Conservation (phyloP, 1,140 invertebrate genomes). For the Phocides pigmalion region DNA sequence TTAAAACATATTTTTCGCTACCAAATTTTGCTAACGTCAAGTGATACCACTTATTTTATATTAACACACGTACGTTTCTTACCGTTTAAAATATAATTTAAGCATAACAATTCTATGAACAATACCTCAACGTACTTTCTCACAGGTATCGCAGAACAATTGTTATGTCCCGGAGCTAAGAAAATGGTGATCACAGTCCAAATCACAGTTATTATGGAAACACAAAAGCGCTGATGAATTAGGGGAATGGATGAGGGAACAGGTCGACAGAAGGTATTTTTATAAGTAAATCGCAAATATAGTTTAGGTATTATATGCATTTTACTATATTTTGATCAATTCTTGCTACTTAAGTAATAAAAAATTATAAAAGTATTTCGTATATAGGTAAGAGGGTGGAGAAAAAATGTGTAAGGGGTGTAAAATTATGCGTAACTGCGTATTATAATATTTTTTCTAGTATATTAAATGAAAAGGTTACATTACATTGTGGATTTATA, state of each 20-base stretch:
- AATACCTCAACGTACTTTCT: slow-evolving; percentile 68
- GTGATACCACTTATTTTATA: neutral
- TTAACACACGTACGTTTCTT: slow-evolving; percentile 12
- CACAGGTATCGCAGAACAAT: slow-evolving; percentile 75
- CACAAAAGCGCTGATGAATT: slow-evolving; percentile 58
- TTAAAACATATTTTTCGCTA: no score
- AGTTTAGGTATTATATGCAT: neutral
- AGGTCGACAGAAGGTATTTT: neutral
- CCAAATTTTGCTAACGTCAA: neutral
- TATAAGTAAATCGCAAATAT: no score
- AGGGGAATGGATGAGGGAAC: slow-evolving; percentile 34
- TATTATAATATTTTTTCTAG: no score
- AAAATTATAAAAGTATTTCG: no score
- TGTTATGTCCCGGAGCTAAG: slow-evolving; percentile 54
- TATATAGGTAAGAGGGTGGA: no score
- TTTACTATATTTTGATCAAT: no score
- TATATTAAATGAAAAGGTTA: no score
- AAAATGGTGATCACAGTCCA: slow-evolving; percentile 67
- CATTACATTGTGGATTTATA: no score
- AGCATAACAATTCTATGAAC: slow-evolving; percentile 24
- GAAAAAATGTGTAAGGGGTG: no score
- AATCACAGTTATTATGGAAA: slow-evolving; percentile 72
- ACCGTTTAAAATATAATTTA: slow-evolving; percentile 8
- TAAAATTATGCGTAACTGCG: no score
- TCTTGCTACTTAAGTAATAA: no score